A percentile compares a stretch with the other conserved stretches of the same genome.
Conservation (phyloP, 2,113 vertebrate genomes). For the Corynorhinus townsendii region DNA sequence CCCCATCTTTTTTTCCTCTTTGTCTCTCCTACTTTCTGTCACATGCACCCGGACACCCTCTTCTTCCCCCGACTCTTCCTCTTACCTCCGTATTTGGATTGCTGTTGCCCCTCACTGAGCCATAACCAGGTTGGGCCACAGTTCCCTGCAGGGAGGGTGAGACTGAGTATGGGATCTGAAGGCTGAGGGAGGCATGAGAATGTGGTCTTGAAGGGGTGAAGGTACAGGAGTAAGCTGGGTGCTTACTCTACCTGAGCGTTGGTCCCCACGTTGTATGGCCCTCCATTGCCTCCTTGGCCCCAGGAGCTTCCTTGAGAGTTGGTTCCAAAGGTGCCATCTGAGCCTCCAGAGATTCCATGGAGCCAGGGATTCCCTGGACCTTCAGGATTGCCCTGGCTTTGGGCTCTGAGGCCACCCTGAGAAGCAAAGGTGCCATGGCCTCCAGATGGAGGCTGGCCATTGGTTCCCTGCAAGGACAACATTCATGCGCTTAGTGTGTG, state of each 20-base stretch:
- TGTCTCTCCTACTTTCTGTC: neutral
- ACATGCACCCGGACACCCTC: neutral
- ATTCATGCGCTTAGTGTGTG: neutral
- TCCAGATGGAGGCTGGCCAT: neutral
- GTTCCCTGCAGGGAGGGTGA: constrained; percentile 36
- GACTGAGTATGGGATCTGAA: neutral
- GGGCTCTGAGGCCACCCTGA: neutral
- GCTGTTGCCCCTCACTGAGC: neutral
- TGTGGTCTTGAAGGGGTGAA: neutral
- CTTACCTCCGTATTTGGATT: constrained; percentile 51
- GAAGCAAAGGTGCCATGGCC: constrained; percentile 1
- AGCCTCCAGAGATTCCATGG: neutral
- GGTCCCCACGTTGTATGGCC: neutral
- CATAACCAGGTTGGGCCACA: constrained; percentile 43
- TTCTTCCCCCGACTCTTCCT: neutral
- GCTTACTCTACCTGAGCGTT: constrained; percentile 20
- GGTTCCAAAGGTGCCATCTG: constrained; percentile 15
- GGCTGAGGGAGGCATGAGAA: neutral
- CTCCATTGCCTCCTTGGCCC: neutral
- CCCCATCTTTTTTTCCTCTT: neutral
- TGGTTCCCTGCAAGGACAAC: constrained; percentile 32
- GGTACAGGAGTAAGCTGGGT: too few species aligned
- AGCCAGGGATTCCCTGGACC: neutral
- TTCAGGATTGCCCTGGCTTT: neutral
- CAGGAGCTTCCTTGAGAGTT: constrained; percentile 13